Base-by-base conservation (phyloP, 2,797 vertebrate species). In the Valencia hispanica region DNA sequence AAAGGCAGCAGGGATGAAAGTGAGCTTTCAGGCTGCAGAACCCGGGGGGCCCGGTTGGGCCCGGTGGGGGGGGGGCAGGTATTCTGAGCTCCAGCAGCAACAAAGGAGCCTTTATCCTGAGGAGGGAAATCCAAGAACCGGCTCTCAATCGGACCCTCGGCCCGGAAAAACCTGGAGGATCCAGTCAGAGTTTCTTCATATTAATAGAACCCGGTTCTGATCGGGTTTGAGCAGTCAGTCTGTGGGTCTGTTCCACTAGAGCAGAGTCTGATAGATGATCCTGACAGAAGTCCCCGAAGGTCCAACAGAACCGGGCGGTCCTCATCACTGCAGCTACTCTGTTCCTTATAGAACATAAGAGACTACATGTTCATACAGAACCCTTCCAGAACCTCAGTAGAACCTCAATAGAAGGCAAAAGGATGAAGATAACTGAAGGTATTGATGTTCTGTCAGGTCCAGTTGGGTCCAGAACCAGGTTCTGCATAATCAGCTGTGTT, bases 21-120 rank as follows among this genome's bases (percentile, higher is more conserved):
- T 90, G 86, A 71, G 92, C 94, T 94, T 94, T 94, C 94, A 96
- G 94, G 94, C 93, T 79, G 92, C 91, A 87, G 53, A 88, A 93
- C 93, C 91, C 89, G 11, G 80, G 82, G 10, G 41, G 41, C 41
- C 41, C 41, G 41, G 41, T 10, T 43, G 41, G 41, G 10, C 41
- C 41, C 41, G 92, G 90, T 91, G 88, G n/a, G 3, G n/a, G n/a
- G n/a, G 34, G 68, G 68, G n/a, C 93, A 84, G 74, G 86, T 89
- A 81, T 77, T 90, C 61, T 84, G 88, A 90, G 91, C 93, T 95
- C 93, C 93, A 89, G 93, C 77, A 81, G 72, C 83, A 89, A 91
- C 91, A 91, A 91, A 83, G 87, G 76, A 83, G 81, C 73, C 86
- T 63, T 92, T 92, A 88, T 91, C 30, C n/a, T 5, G 47, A 75